A percentile compares a stretch with the other conserved stretches of the same genome.
phyloP scores from a whole-genome alignment of 1,140 invertebrate genomes.

The Drosophila ambigua region DNA sequence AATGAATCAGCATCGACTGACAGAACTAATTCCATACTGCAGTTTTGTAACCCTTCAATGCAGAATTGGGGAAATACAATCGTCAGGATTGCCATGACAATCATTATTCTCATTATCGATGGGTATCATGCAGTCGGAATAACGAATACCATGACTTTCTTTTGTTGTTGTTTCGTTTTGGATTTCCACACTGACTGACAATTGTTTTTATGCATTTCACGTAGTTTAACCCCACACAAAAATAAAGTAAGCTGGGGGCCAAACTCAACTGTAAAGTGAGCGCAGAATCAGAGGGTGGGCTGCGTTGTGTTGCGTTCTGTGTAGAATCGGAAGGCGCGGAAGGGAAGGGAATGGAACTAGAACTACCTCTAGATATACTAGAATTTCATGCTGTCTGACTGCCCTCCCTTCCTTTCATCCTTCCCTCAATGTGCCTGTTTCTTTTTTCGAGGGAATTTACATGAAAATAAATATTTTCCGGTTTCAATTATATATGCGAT shows the following conservation, averaged over 20 bases:
- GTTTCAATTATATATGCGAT: constrained; percentile 79
- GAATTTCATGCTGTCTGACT: constrained; percentile 56
- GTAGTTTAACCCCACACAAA: constrained; percentile 70
- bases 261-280: constrained; percentile 45
- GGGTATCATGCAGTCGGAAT: too few relatives aligned
- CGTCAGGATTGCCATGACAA: too few relatives aligned
- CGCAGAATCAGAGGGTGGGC: constrained; percentile 33
- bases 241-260: constrained; percentile 20
- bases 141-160: neutral
- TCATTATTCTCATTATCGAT: too few relatives aligned
- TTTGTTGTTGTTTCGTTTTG: too few relatives aligned
- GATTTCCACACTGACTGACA: constrained; percentile 41
- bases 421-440: constrained; percentile 15
- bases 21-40: too few relatives aligned
- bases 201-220: constrained; percentile 81
- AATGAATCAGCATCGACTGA: too few relatives aligned
- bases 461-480: constrained; percentile 83
- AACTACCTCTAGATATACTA: constrained; percentile 24
- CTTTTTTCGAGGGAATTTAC: constrained; percentile 71
- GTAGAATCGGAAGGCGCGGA: neutral
- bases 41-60: too few relatives aligned
- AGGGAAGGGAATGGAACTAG: constrained; percentile 17
- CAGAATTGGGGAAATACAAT: too few relatives aligned
- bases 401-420: constrained; percentile 45
- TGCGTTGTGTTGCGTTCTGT: constrained; percentile 11